phyloP scores from a whole-genome alignment of 2,797 vertebrate species.

The Danio choprae region DNA sequence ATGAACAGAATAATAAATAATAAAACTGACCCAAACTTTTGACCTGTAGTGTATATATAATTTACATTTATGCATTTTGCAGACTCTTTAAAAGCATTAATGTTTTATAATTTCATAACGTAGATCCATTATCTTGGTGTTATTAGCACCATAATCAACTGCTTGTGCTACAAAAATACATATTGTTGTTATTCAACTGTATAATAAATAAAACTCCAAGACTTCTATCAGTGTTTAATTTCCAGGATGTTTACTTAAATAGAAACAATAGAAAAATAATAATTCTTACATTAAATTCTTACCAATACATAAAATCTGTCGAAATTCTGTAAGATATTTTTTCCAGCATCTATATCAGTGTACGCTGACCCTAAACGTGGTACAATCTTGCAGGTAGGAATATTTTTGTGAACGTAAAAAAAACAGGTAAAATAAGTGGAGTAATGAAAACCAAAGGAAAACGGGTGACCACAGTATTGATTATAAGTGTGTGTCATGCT shows the following conservation, averaged over 20 bases:
- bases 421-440: slow-evolving; percentile 58
- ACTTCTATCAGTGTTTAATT: not conserved
- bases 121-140: not conserved
- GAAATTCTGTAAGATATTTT: slow-evolving; percentile 15
- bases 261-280: too few relatives aligned
- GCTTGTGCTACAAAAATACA: not conserved
- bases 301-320: slow-evolving; percentile 1
- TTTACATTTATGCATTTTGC: not conserved
- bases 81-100: not conserved
- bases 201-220: not conserved
- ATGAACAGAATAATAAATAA: too few relatives aligned
- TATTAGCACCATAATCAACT: not conserved
- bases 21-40: too few relatives aligned
- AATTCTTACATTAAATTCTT: not conserved
- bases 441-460: slow-evolving; percentile 44
- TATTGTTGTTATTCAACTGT: not conserved
- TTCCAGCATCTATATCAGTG: slow-evolving; percentile 17
- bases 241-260: not conserved
- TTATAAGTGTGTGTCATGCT: slow-evolving; percentile 47
- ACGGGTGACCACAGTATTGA: slow-evolving; percentile 17
- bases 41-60: too few relatives aligned
- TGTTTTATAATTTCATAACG: not conserved
- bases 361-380: slow-evolving; percentile 45
- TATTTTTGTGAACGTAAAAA: slow-evolving; percentile 60
- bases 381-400: slow-evolving; percentile 87